Base-by-base conservation (phyloP, 2,797 vertebrate species). In the Phataginus tetradactyla region DNA sequence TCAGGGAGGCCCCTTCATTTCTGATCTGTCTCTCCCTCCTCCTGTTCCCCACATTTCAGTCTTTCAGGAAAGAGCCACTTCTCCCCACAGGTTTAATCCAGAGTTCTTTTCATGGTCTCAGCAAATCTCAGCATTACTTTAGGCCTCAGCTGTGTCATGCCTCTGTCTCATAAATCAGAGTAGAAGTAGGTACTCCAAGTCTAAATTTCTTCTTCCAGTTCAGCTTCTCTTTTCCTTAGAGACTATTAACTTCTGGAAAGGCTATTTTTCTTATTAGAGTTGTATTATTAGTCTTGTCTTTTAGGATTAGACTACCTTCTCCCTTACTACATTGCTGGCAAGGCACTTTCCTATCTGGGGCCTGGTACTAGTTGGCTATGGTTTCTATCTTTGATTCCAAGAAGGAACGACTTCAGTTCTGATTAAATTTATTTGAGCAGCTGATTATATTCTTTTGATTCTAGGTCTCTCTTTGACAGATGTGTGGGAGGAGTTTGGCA, bases 381-480 rank as follows among this genome's bases (percentile, higher is more conserved):
- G 45, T 77, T 96, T 90, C 84, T 90, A n/a, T 39, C 83, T 72
- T 86, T 71, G 66, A 51, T 86, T 93, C 57, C 42, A n/a, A 84
- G 64, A 84, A 96, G 55, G 71, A 84, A 85, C 90, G 34, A 25
- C 29, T 92, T 92, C 34, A 83, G 80, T 53, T 86, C 42, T 96
- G 42, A 92, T 87, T 80, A 92, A 88, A 68, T 92, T 91, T 68
- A 66, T 84, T 86, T 71, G 81, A 91, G 27, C 88, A 92, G 25
- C 81, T 91, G 75, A 94, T 93, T 80, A 59, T 18, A 69, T 92
- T 96, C 77, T 92, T 96, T 88, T 83, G 59, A 93, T 93, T 97
- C 68, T 87, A 75, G 39, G 14, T 53, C 32, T 96, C 6, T 59
- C 78, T 78, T 95, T 90, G 86, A 91, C 61, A 94, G 45, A 55